Evolutionary conservation across 30 jellyfish, hydroid and myxozoan species (phyloP).

Genomic region (Hydractinia echinata): DNA sequence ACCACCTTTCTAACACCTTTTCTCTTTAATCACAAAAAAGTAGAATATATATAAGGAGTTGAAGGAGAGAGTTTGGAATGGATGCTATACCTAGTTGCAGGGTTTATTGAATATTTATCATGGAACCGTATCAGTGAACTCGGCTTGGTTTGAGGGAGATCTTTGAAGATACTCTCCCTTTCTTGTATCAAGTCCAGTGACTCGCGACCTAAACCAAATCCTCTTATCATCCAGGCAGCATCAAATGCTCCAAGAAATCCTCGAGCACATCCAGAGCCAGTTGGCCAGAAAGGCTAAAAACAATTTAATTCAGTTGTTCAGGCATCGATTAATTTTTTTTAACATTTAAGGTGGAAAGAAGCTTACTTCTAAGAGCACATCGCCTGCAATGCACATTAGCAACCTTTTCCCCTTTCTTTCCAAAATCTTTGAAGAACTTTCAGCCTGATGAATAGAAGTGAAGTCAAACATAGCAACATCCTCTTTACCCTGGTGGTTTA

Average conservation of each 20-base stretch:
- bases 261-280: conserved; percentile 98
- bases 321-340: neutral
- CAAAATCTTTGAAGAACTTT: conserved; percentile 76
- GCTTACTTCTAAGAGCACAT: conserved; percentile 77
- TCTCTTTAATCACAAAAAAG: too few relatives aligned
- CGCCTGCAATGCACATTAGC: conserved; percentile 84
- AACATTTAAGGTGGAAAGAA: neutral
- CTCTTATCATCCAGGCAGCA: conserved; percentile 91
- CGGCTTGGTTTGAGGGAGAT: conserved; percentile 87
- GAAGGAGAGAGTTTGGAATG: too few relatives aligned
- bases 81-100: conserved; percentile 60
- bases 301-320: neutral
- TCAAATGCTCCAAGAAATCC: conserved; percentile 90
- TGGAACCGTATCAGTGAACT: conserved; percentile 46
- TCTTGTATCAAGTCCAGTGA: conserved; percentile 83
- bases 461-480: conserved; percentile 97
- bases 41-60: too few relatives aligned
- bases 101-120: conserved; percentile 71
- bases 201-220: conserved; percentile 71
- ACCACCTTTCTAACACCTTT: too few relatives aligned
- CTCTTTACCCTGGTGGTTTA: conserved; percentile 82
- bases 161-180: conserved; percentile 64
- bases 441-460: conserved; percentile 91
- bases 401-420: conserved; percentile 81
- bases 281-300: conserved; percentile 96